Evolutionary conservation across 2,888 invertebrate species (phyloP).

Genomic region (Dynastes grantii): DNA sequence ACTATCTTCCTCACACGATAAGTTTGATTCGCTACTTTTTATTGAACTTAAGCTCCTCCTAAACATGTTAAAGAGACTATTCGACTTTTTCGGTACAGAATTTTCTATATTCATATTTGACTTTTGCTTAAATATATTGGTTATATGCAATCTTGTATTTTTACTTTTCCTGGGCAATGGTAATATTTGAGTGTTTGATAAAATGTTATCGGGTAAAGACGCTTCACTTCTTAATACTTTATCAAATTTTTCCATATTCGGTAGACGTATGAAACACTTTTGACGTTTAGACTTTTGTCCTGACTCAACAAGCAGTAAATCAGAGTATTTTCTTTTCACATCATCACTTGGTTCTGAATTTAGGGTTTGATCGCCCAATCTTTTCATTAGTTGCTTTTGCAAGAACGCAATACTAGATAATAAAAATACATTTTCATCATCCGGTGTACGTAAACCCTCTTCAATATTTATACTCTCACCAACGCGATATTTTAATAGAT

Average conservation of each 20-base stretch:
- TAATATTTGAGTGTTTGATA: constrained; percentile 56
- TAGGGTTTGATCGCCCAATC: constrained; percentile 45
- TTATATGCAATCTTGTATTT: constrained; percentile 32
- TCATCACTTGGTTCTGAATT: constrained; percentile 20
- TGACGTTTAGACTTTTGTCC: constrained; percentile 51
- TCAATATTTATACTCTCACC: constrained; percentile 54
- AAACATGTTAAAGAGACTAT: constrained; percentile 49
- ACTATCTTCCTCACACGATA: constrained; percentile 18
- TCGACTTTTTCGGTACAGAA: constrained; percentile 34
- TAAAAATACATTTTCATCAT: constrained; percentile 56
- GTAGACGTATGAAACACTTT: constrained; percentile 56
- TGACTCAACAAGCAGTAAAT: constrained; percentile 58
- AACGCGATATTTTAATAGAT: constrained; percentile 45
- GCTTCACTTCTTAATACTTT: constrained; percentile 57
- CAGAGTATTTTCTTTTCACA: constrained; percentile 52
- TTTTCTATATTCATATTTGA: constrained; percentile 23
- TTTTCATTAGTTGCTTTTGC: constrained; percentile 56
- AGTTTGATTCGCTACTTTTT: constrained; percentile 27
- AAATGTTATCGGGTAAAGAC: constrained; percentile 51
- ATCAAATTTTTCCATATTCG: constrained; percentile 58
- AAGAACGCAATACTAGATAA: constrained; percentile 59
- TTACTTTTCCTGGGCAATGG: constrained; percentile 57
- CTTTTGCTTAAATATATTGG: constrained; percentile 49
- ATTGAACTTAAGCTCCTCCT: constrained; percentile 30
- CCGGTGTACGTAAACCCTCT: constrained; percentile 55